Conservation (phyloP, 1,140 invertebrate genomes). For the Plodia interpunctella region DNA sequence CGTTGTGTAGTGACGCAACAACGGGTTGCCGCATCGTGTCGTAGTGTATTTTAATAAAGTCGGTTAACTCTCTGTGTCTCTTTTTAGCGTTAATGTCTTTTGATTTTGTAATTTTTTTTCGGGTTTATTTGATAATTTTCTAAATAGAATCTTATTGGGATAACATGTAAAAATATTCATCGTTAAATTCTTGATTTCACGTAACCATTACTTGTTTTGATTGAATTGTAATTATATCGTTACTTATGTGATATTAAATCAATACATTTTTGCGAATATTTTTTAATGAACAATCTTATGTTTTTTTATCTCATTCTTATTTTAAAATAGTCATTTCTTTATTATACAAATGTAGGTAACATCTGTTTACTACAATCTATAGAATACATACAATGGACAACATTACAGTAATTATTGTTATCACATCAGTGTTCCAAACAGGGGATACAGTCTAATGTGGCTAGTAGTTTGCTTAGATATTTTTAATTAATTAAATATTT, state of each 20-base stretch:
- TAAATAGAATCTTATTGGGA: constrained; percentile 28
- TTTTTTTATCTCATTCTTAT: background rate
- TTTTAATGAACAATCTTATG: background rate
- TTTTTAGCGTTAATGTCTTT: constrained; percentile 30
- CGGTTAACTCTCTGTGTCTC: constrained; percentile 46
- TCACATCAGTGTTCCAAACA: no score
- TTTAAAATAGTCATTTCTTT: background rate
- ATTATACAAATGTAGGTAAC: no score
- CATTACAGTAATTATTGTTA: no score
- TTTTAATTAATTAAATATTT: no score
- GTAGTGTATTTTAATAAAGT: constrained; percentile 40
- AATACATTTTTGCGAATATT: constrained; percentile 8
- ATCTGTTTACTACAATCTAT: no score
- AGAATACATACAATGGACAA: no score
- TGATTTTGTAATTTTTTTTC: constrained; percentile 37
- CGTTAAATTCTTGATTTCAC: background rate
- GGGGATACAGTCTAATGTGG: no score
- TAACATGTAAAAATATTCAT: background rate
- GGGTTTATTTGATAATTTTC: constrained; percentile 29
- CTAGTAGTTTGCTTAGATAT: no score
- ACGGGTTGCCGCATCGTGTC: constrained; percentile 41
- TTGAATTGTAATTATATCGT: background rate
- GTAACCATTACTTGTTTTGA: background rate
- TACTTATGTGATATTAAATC: constrained; percentile 19
- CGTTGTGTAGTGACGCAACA: constrained; percentile 52